phyloP scores from a whole-genome alignment of 2,888 invertebrate genomes.

The Apamea anceps region DNA sequence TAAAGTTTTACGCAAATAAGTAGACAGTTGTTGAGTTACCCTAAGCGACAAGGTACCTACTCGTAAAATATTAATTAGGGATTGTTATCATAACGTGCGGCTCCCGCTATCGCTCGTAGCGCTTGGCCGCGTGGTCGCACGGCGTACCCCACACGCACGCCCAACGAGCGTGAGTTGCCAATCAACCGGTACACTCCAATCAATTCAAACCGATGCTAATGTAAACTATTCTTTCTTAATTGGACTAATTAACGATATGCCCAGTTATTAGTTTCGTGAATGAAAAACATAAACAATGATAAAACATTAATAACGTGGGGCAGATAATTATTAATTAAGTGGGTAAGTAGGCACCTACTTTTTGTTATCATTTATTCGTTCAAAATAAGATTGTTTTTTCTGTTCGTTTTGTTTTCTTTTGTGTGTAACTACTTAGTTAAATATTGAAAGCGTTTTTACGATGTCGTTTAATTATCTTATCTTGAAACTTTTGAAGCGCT shows the following conservation, averaged over 20 bases:
- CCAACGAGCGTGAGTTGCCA: slow-evolving; percentile 70
- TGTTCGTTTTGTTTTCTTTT: slow-evolving; percentile 11
- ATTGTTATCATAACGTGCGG: slow-evolving; percentile 73
- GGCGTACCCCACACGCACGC: slow-evolving; percentile 65
- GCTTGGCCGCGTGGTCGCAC: slow-evolving; percentile 59
- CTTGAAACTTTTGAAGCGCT: slow-evolving; percentile 13
- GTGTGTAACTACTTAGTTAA: background rate
- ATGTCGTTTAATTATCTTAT: slow-evolving; percentile 26
- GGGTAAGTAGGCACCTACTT: slow-evolving; percentile 5
- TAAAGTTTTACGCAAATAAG: slow-evolving; percentile 30
- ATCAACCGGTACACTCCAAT: slow-evolving; percentile 70
- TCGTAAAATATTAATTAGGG: slow-evolving; percentile 72
- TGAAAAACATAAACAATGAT: slow-evolving; percentile 64
- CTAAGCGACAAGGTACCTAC: slow-evolving; percentile 35
- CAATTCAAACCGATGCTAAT: slow-evolving; percentile 65
- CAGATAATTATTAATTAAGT: slow-evolving; percentile 49
- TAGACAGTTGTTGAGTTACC: slow-evolving; percentile 48
- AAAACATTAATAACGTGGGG: slow-evolving; percentile 33
- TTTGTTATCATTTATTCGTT: slow-evolving; percentile 33
- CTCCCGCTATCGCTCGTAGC: slow-evolving; percentile 54
- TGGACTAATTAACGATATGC: slow-evolving; percentile 69
- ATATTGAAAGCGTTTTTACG: slow-evolving; percentile 7
- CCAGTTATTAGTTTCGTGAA: slow-evolving; percentile 67
- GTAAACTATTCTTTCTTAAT: slow-evolving; percentile 68
- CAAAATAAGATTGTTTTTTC: slow-evolving; percentile 36